phyloP scores from a whole-genome alignment of 2,888 invertebrate genomes.

The Drosophila pseudotakahashii region DNA sequence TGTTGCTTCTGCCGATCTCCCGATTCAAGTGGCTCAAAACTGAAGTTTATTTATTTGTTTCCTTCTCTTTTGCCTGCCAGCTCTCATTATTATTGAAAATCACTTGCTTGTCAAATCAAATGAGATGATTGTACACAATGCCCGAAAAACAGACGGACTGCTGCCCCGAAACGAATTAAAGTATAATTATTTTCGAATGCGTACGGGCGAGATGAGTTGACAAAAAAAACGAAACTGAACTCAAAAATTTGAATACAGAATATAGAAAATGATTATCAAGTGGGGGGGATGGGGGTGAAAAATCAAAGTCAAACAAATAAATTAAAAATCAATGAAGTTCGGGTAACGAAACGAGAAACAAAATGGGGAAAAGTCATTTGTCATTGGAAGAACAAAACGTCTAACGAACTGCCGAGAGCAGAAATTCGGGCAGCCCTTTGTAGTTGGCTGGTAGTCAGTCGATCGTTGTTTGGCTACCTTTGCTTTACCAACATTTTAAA shows the following conservation, averaged over 20 bases:
- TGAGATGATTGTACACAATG: slow-evolving; percentile 77
- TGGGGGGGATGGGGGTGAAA: slow-evolving; percentile 44
- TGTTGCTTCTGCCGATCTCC: slow-evolving; percentile 47
- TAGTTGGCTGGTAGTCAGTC: slow-evolving; percentile 32
- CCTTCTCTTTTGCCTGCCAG: slow-evolving; percentile 50
- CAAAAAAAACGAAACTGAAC: slow-evolving; percentile 32
- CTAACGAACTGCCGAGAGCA: slow-evolving; percentile 68
- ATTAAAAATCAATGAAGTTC: slow-evolving; percentile 75
- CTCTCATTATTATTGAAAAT: slow-evolving; percentile 79
- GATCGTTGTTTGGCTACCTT: slow-evolving; percentile 25
- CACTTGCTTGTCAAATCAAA: slow-evolving; percentile 81
- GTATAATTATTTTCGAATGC: slow-evolving; percentile 74
- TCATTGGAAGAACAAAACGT: slow-evolving; percentile 77
- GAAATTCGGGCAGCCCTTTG: slow-evolving; percentile 46
- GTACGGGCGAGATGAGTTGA: slow-evolving; percentile 68
- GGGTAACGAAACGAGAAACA: slow-evolving; percentile 23
- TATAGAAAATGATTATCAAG: slow-evolving; percentile 40
- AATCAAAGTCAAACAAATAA: slow-evolving; percentile 76
- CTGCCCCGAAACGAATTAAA: slow-evolving; percentile 73
- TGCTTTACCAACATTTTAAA: slow-evolving; percentile 23
- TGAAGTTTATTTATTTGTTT: slow-evolving; percentile 25
- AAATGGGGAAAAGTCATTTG: slow-evolving; percentile 68
- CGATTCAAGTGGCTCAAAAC: slow-evolving; percentile 61
- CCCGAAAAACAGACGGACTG: slow-evolving; percentile 19
- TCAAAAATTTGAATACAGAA: slow-evolving; percentile 47